A percentile compares a stretch with the other conserved stretches of the same genome.
These are phyloP conservation scores for Argyrosomus japonicus DNA, from an alignment of 2,113 vertebrate genomes.

Conservation along the genomic window DNA sequence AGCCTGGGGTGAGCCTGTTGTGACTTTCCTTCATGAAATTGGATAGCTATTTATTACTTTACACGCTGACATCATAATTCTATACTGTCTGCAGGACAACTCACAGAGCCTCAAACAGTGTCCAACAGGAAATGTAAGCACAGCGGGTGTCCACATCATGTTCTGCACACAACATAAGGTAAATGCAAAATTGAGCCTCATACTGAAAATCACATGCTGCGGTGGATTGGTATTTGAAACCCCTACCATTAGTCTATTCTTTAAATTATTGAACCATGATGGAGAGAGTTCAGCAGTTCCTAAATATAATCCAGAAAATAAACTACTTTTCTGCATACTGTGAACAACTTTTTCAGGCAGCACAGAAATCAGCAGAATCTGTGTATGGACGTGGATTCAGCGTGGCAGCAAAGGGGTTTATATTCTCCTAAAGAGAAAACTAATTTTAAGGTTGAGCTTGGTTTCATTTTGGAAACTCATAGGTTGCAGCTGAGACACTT, in stretches of 20 bases:
- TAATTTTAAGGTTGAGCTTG: background rate
- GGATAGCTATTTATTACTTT: conserved; percentile 36
- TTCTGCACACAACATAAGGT: background rate
- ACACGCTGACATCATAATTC: conserved; percentile 15
- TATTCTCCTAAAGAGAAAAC: background rate
- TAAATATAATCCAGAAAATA: background rate
- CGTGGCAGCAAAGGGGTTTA: background rate
- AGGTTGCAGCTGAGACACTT: background rate
- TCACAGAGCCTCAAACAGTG: background rate
- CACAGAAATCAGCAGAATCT: background rate
- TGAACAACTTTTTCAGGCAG: background rate
- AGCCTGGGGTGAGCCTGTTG: conserved; percentile 8
- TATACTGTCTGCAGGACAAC: conserved; percentile 25
- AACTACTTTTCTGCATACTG: background rate
- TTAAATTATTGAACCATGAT: background rate
- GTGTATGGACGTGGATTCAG: background rate
- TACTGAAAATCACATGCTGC: background rate
- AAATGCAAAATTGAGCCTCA: conserved; percentile 7
- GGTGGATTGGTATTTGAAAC: too few species aligned
- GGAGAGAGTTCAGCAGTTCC: background rate
- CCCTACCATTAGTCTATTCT: background rate
- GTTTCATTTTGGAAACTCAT: background rate
- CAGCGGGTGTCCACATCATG: background rate
- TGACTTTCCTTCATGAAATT: conserved; percentile 22
- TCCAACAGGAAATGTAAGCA: conserved; percentile 20